These are phyloP conservation scores for Pteronura brasiliensis DNA, from an alignment of 2,113 vertebrate species.

Conservation along the genomic window DNA sequence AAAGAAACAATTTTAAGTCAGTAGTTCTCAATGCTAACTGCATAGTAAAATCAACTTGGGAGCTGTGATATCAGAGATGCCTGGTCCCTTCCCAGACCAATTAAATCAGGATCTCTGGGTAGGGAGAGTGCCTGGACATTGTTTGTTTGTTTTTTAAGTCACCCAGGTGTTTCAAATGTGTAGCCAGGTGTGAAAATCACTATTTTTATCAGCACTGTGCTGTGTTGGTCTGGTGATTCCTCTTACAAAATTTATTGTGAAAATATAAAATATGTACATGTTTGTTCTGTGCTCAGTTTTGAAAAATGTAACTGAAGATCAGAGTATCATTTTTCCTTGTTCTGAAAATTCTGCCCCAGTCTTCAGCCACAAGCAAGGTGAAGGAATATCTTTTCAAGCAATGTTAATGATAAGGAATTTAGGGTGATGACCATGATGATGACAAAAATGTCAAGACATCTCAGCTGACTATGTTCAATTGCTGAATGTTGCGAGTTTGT, in stretches of 20 bases:
- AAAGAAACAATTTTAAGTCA: not conserved
- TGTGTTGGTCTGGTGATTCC: not conserved
- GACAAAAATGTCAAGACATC: not conserved
- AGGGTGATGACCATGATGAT: fast-evolving
- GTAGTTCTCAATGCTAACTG: not conserved
- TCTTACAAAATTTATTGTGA: not conserved
- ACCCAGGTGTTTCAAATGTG: not conserved
- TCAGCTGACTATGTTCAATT: not conserved
- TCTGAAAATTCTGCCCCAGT: not conserved
- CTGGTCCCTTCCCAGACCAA: not conserved
- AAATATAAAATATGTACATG: not conserved
- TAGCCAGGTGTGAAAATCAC: not conserved
- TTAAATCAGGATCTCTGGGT: not conserved
- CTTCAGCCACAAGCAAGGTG: not conserved
- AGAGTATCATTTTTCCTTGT: not conserved
- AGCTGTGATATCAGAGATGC: not conserved
- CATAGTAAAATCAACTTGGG: not conserved
- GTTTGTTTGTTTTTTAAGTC: not conserved
- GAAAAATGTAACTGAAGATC: not conserved
- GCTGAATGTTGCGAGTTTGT: not conserved
- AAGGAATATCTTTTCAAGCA: not conserved
- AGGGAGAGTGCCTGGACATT: not conserved
- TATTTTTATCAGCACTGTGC: not conserved
- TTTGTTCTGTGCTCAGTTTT: not conserved
- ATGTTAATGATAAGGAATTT: not conserved